Base-by-base conservation (phyloP, 92 coral and sea anemone genomes). In the Palythoa heliodiscus region DNA sequence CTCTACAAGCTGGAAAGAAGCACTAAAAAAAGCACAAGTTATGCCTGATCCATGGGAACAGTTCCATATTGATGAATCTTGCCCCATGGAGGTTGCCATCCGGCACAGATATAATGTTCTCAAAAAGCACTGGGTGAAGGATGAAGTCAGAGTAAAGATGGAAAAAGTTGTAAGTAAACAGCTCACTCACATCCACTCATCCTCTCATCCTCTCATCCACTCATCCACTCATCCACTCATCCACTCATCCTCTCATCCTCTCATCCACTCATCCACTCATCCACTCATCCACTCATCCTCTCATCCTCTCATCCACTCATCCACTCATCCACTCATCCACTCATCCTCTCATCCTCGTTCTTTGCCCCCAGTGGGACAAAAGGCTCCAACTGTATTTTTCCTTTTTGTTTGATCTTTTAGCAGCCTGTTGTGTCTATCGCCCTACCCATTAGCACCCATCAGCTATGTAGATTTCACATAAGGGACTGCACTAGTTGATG, bases 11-110 rank as follows among this genome's bases (percentile, higher is more conserved):
- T 97, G 99, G 99, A 92, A 93, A 70, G 91, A 90, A 86, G 99
- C 99, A 29, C 73, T 91, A 10, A 85, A 88, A 58, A 92, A 93
- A 80, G 95, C 96, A 8, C 86, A 89, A 86, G 63, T 71, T 69
- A 72, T 94, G 91, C 94, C 98, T 12, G 99, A 97, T 87, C 99
- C 99, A 37, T 97, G 99, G 99, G 95, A 92, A 53, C 77, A 92
- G 75, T 94, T 97, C 86, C 98, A 97, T 75, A 91, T 97, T 25
- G 99, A 97, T 55, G 93, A 93, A 77, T 83, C 93, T n/a, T 97
- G 93, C 81, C 89, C 96, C 0, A 93, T 90, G 47, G 98, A 97
- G 88, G 74, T 86, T n/a, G 99, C 97, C 15, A 83, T 89, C 16
- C 78, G 99, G 35, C 98, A 97, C 86, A 92, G 99, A 14, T 97